Conservation (phyloP, 2,113 vertebrate species). For the Myotis brandtii region DNA sequence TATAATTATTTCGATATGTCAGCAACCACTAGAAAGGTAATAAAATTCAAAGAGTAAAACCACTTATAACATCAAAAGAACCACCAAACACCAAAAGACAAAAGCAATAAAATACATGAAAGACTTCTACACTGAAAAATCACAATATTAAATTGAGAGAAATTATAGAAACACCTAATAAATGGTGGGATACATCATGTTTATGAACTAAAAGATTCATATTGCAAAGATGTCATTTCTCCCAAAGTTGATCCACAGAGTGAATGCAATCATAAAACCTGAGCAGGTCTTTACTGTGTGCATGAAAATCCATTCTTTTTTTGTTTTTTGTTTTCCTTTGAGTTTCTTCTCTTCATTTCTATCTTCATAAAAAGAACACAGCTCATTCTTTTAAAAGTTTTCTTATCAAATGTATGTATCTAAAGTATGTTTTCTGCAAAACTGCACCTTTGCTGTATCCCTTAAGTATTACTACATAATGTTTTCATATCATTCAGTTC, state of each 20-base stretch:
- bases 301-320: not conserved
- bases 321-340: not conserved
- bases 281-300: not conserved
- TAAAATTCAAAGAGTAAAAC: constrained; percentile 37
- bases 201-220: not conserved
- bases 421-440: constrained; percentile 4
- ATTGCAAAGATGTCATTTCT: constrained; percentile 17
- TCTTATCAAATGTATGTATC: not conserved
- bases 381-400: not conserved
- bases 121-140: constrained; percentile 20
- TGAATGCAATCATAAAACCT: not conserved
- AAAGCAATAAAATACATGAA: constrained; percentile 1
- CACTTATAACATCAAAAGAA: not conserved
- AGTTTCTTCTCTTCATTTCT: constrained; percentile 15
- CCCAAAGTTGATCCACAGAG: not conserved
- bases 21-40: constrained; percentile 39
- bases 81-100: not conserved
- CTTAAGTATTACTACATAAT: constrained; percentile 1
- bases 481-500: not conserved
- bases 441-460: not conserved
- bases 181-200: not conserved
- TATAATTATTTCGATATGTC: not conserved
- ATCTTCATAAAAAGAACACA: not conserved
- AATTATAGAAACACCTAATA: not conserved
- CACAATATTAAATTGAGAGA: constrained; percentile 33